Percentiles rank a stretch among this genome's conserved stretches.
Evolutionary conservation across 1,140 invertebrate species (phyloP).

Genomic region (Saxidomus purpurata): DNA sequence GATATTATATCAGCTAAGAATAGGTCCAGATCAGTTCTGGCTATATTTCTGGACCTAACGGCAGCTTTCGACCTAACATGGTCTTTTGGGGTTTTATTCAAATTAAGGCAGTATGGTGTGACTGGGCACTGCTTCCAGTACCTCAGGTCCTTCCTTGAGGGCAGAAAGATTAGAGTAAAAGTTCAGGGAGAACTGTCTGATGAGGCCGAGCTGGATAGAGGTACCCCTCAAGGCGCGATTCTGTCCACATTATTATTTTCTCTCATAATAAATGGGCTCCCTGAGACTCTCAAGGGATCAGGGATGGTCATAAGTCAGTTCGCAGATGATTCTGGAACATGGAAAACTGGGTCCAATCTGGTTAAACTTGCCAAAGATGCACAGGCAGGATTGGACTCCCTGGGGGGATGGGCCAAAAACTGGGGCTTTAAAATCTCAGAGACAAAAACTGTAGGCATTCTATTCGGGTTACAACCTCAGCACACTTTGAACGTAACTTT

Average conservation of each 20-base stretch:
- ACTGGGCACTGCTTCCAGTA: background rate
- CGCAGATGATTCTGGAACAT: no score
- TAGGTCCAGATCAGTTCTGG: background rate
- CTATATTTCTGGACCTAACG: background rate
- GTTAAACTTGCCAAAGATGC: background rate
- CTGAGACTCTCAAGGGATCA: background rate
- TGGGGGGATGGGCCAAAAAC: slow-evolving; percentile 9
- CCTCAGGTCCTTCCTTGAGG: slow-evolving; percentile 10
- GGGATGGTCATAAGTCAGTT: no score
- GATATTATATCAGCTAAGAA: background rate
- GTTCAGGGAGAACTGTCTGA: background rate
- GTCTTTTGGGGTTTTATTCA: background rate
- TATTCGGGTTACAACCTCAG: slow-evolving; percentile 21
- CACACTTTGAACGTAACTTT: background rate
- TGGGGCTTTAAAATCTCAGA: slow-evolving; percentile 49
- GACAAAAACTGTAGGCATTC: slow-evolving; percentile 49
- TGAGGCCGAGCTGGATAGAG: background rate
- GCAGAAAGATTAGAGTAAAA: slow-evolving; percentile 11
- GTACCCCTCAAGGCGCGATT: background rate
- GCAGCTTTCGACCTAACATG: slow-evolving; percentile 30
- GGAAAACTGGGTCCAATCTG: no score
- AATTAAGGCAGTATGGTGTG: slow-evolving; percentile 24
- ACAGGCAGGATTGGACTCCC: background rate
- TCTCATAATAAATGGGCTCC: slow-evolving; percentile 8
- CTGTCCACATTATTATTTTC: slow-evolving; percentile 4